Base-by-base conservation (phyloP, 35 echinoderm and acorn worm genomes). In the Eucidaris tribuloides region DNA sequence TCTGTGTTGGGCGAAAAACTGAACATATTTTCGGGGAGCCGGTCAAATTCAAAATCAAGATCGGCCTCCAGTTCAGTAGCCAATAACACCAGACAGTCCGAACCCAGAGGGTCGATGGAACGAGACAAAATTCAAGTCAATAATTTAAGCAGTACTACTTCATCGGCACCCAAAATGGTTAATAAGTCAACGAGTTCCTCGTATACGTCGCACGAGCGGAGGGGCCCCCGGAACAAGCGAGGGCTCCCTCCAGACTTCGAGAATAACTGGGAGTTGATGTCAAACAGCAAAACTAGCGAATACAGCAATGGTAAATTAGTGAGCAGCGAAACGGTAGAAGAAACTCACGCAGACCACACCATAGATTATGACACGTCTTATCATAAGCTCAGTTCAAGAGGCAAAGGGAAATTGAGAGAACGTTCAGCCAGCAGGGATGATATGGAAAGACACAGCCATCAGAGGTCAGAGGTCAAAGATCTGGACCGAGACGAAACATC, bases 1-100 rank as follows among this genome's bases (percentile, higher is more conserved):
- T 89, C 80, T 57, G 65, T 22, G 35, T 41, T 89, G 20, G 62
- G 87, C 83, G 79, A 70, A 82, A 83, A 89, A 56, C 81, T 83
- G 77, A 49, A 80, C 44, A 82, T 59, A 46, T 61, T 88, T 88
- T 66, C 58, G 33, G 30, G 76, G 30, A 65, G 62, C 46, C 32
- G 80, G 33, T 42, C 57, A 60, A 50, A 36, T 19, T 64, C 80
- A 6, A 63, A 83, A 37, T 27, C 87, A 6, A 45, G 79, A 57
- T 28, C 36, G 25, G 45, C 39, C 27, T 23, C 39, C 62, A 59
- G n/a, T 42, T 76, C 52, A 14, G 65, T 77, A 28, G 88, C 80
- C 50, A 83, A 79, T 76, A 91, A 91, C 71, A 85, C 68, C 32
- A 66, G 81, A 19, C 57, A 68, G 28, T 38, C 76, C 13, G 71